Base-by-base conservation (phyloP, 2,888 invertebrate species). In the Archips crataeganus region DNA sequence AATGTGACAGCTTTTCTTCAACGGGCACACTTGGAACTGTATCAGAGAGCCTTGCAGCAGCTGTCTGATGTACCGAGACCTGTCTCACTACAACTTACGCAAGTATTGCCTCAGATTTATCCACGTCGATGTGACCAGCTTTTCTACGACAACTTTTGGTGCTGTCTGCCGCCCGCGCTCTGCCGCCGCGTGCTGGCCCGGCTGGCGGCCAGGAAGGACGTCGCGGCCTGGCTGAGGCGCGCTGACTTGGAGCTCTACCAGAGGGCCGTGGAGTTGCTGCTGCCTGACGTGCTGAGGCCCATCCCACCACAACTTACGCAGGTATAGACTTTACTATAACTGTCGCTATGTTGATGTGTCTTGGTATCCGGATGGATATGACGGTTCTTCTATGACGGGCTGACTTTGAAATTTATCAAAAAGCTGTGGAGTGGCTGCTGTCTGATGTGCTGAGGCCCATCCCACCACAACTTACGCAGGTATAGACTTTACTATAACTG, bases 401-500 rank as follows among this genome's bases (percentile, higher is more conserved):
- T n/a, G n/a, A n/a, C n/a, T n/a, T n/a, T n/a, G n/a, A n/a, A n/a
- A n/a, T n/a, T n/a, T 99, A 99, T 94, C 99, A 99, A 94, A 98
- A 98, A 86, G 96, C 99, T 80, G 98, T 99, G 10, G 98, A 99
- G 91, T 97, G 99, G 82, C 96, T 99, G 80, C 97, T 99, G 92
- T 99, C 99, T 23, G 98, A 99, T 93, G 99, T n/a, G n/a, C n/a
- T 99, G 76, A 96, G 98, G 81, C 98, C 98, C 54, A 99, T 99
- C 98, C 36, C 99, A 99, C 96, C 96, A 98, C 77, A 96, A 97
- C 81, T 99, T 99, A 97, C 98, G 90, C 97, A 95, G 72, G 94
- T 99, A 45, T 3, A 3, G 45, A 10, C 11, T 10, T 10, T 39
- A n/a, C n/a, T n/a, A n/a, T n/a, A n/a, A n/a, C n/a, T n/a, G n/a